These are phyloP conservation scores for Neelides folsomi DNA, from an alignment of 2,888 invertebrate species.

Conservation along the genomic window DNA sequence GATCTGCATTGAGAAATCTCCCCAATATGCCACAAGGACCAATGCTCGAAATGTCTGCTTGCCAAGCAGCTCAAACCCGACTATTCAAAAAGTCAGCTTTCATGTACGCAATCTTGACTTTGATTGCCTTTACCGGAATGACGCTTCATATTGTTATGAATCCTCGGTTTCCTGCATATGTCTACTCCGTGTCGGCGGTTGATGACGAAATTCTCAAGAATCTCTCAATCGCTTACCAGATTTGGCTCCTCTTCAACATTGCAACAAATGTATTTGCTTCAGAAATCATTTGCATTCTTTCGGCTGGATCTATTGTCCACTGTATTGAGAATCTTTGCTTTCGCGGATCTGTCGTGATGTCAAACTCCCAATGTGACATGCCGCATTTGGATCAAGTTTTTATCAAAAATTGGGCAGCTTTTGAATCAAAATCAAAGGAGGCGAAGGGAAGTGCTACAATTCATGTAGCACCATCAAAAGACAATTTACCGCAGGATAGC, in stretches of 20 bases:
- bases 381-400: constrained; percentile 30
- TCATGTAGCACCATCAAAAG: constrained; percentile 4
- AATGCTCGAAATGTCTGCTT: constrained; percentile 29
- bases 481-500: constrained; percentile 4
- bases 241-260: constrained; percentile 28
- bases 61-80: constrained; percentile 22
- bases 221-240: constrained; percentile 17
- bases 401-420: constrained; percentile 32
- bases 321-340: constrained; percentile 30
- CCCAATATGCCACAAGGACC: constrained; percentile 28
- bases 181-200: constrained; percentile 21
- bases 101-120: constrained; percentile 22
- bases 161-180: constrained; percentile 18
- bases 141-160: constrained; percentile 16
- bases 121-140: constrained; percentile 18
- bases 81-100: constrained; percentile 20
- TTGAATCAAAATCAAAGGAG: constrained; percentile 16
- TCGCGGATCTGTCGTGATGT: constrained; percentile 31
- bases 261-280: constrained; percentile 23
- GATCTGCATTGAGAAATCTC: constrained; percentile 26
- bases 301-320: constrained; percentile 25
- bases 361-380: constrained; percentile 30
- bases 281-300: constrained; percentile 28
- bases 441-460: not conserved
- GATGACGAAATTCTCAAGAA: constrained; percentile 22